Base-by-base conservation (phyloP, 2,888 invertebrate species). In the Drosophila melanocephala region DNA sequence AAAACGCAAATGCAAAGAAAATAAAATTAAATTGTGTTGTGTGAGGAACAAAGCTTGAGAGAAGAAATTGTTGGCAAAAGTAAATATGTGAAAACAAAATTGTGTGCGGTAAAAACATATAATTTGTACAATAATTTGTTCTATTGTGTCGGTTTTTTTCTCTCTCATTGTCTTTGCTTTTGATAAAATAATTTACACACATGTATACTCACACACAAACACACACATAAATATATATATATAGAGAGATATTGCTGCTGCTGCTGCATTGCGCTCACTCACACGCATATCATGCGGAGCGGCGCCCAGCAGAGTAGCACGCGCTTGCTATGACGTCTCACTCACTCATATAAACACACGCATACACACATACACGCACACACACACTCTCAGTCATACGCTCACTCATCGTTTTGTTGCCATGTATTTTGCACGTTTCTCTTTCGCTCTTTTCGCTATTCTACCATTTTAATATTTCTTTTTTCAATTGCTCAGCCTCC, bases 121-220 rank as follows among this genome's bases (percentile, higher is more conserved):
- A 84, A 87, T 86, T 91, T 87, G 79, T 84, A 79, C 77, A 76
- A 78, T 77, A 83, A 88, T 88, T 77, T 62, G 72, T 75, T 79
- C 78, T 66, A 67, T 75, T 72, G 66, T 72, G 61, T 72, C 50
- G 66, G 28, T 50, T 67, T 68, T 69, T 72, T 70, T 73, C 57
- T 61, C 67, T 76, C 81, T 77, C 79, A 89, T 90, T 81, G 84
- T 83, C 80, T 83, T 79, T 84, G 87, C 91, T 77, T 90, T 91
- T 84, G 87, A 89, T 81, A 84, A 91, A 85, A 81, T 84, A 81
- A 82, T 75, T 77, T 62, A 76, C 70, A 71, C 73, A 9, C 26
- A 47, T 47, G 47, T 26, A 77, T 62, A 56, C 72, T 75, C 67
- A 77, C 62, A 68, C 37, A 59, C 59, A 59, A 22, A 22, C 26